These are phyloP conservation scores for Lycia hirtaria DNA, from an alignment of 2,888 invertebrate species.

Conservation along the genomic window DNA sequence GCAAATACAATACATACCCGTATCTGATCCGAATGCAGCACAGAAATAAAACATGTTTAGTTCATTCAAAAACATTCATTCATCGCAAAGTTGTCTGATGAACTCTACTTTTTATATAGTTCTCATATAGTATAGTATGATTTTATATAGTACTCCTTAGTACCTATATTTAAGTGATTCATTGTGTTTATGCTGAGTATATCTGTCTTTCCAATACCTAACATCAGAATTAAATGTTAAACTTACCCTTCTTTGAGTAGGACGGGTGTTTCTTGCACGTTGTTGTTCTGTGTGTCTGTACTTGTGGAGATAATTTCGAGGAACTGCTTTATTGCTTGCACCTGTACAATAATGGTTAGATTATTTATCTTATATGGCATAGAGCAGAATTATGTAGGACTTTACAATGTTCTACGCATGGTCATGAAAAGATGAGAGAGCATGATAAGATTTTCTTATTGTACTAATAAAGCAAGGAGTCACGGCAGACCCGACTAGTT, in stretches of 20 bases:
- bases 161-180: no score
- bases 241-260: constrained; percentile 96
- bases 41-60: constrained; percentile 19
- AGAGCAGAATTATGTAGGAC: not conserved
- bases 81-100: no score
- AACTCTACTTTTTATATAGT: no score
- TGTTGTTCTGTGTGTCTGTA: constrained; percentile 87
- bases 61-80: not conserved
- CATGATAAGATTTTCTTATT: no score
- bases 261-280: constrained; percentile 89
- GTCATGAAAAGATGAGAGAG: no score
- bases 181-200: no score
- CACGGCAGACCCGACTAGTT: no score
- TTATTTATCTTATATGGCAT: not conserved
- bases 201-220: no score
- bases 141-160: no score
- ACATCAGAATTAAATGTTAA: not conserved
- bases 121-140: no score
- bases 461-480: no score
- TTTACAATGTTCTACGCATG: no score
- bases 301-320: constrained; percentile 95
- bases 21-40: constrained; percentile 69
- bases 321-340: constrained; percentile 93
- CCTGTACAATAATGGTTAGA: constrained; percentile 52
- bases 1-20: constrained; percentile 66